Conservation (phyloP, 2,113 vertebrate species). For the Tonatia bakeri region DNA sequence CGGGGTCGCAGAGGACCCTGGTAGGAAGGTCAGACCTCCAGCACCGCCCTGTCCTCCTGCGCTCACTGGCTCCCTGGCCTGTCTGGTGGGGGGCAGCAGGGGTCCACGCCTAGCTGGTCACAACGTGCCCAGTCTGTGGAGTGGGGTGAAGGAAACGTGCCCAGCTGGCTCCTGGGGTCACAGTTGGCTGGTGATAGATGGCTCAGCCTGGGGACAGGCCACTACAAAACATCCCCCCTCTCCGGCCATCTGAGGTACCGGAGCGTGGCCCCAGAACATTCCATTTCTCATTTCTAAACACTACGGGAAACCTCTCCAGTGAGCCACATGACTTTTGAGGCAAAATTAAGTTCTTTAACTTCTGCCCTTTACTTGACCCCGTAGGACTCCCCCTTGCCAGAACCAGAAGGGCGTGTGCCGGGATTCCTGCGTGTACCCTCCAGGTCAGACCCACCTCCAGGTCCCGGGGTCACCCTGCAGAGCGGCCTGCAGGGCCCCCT, state of each 20-base stretch:
- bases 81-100: not conserved
- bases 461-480: not conserved
- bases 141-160: constrained; percentile 55
- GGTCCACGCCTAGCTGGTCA: constrained; percentile 40
- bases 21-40: not conserved
- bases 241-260: not conserved
- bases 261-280: not conserved
- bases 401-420: too few species aligned
- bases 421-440: not conserved
- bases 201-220: constrained; percentile 47
- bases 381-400: not conserved
- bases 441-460: not conserved
- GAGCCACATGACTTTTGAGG: not conserved
- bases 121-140: not conserved
- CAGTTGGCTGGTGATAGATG: constrained; percentile 63
- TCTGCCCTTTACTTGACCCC: not conserved
- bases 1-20: not conserved
- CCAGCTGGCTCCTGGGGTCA: constrained; percentile 55
- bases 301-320: constrained; percentile 36
- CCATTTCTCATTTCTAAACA: constrained; percentile 34
- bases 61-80: not conserved
- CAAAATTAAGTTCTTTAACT: not conserved
- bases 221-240: not conserved
- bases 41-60: not conserved
- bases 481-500: not conserved